Evolutionary conservation across 2,888 invertebrate genomes (phyloP).

Genomic region (Halictus quadricinctus): DNA sequence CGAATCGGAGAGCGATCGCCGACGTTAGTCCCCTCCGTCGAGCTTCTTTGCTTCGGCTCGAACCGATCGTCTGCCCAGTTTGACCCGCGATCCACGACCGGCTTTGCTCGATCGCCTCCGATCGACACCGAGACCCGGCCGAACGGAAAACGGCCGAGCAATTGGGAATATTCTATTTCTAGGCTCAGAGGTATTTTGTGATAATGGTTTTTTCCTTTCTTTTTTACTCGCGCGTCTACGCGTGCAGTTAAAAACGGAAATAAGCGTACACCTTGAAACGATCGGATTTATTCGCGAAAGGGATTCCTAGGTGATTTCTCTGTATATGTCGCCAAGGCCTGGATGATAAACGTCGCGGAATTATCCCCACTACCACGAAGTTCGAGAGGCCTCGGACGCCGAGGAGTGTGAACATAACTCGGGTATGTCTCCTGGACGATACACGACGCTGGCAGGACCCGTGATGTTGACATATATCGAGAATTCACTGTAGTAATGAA

Average conservation of each 20-base stretch:
- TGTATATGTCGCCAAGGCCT: too few relatives aligned
- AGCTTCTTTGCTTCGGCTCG: slow-evolving; percentile 16
- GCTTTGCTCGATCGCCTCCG: slow-evolving; percentile 40
- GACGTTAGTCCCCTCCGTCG: neutral
- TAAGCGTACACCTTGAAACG: neutral
- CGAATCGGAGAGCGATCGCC: slow-evolving; percentile 12
- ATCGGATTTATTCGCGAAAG: neutral
- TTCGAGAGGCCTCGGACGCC: too few relatives aligned
- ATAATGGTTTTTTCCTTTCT: neutral
- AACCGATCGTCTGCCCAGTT: slow-evolving; percentile 43
- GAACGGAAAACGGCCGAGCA: slow-evolving; percentile 27
- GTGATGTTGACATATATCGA: too few relatives aligned
- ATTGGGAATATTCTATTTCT: slow-evolving; percentile 22
- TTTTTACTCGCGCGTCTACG: slow-evolving; percentile 4
- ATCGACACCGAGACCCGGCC: slow-evolving; percentile 11
- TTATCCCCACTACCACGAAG: too few relatives aligned
- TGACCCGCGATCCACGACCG: slow-evolving; percentile 33
- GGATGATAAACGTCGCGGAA: too few relatives aligned
- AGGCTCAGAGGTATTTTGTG: slow-evolving; percentile 33
- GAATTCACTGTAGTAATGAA: too few relatives aligned
- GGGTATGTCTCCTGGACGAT: too few relatives aligned
- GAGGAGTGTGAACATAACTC: too few relatives aligned
- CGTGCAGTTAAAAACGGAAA: neutral
- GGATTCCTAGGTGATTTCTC: neutral
- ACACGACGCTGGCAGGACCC: too few relatives aligned